A percentile compares a stretch with the other conserved stretches of the same genome.
Evolutionary conservation across 2,113 vertebrate species (phyloP).

Genomic region (Spheniscus mendiculus): DNA sequence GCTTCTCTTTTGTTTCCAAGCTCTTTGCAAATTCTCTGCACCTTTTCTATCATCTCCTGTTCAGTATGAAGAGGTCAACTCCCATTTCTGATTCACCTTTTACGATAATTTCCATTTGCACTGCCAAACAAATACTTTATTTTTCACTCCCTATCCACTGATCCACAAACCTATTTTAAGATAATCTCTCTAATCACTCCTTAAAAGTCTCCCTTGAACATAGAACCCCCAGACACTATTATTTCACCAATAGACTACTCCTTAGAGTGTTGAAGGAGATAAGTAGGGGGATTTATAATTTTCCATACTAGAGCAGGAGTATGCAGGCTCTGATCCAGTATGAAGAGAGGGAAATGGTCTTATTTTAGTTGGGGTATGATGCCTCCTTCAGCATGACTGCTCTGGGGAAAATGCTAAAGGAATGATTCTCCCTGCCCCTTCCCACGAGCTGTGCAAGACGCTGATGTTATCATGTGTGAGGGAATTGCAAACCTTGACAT

Average conservation of each 20-base stretch:
- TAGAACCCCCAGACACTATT: background rate
- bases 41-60: background rate
- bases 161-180: background rate
- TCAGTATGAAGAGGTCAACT: background rate
- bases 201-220: background rate
- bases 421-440: background rate
- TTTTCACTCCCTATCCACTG: background rate
- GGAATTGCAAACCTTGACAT: background rate
- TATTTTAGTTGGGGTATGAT: background rate
- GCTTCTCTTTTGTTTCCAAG: background rate
- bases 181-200: background rate
- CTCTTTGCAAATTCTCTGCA: background rate
- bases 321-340: background rate
- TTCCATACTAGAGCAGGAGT: background rate
- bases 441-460: background rate
- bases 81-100: background rate
- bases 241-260: background rate
- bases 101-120: background rate
- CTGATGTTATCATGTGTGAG: background rate
- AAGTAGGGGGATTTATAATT: background rate
- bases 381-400: background rate
- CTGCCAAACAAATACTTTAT: background rate
- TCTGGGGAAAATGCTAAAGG: background rate
- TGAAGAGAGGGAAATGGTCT: background rate
- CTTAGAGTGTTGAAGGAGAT: background rate